Conservation (phyloP, 2,888 invertebrate species). For the Peribatodes rhomboidaria region DNA sequence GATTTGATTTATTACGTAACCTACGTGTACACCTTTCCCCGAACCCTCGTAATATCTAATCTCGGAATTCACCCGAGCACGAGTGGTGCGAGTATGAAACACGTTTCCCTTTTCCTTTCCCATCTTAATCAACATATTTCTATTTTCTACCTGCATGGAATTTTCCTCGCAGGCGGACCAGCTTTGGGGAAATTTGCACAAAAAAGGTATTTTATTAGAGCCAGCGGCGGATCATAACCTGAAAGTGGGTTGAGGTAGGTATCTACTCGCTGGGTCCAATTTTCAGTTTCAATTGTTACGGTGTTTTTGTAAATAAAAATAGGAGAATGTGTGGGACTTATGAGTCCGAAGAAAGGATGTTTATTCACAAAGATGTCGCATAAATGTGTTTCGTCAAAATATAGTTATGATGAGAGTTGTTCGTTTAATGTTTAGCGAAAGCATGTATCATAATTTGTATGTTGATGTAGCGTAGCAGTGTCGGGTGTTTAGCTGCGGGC, state of each 20-base stretch:
- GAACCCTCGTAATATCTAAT: conserved; percentile 49
- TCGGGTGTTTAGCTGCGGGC: background rate
- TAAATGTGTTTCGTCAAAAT: conserved; percentile 6
- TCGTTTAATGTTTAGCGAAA: background rate
- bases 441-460: conserved; percentile 2
- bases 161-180: conserved; percentile 46
- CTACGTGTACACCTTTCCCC: conserved; percentile 37
- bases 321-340: conserved; percentile 26
- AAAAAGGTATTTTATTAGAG: conserved; percentile 58
- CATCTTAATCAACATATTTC: conserved; percentile 59
- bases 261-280: conserved; percentile 42
- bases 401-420: conserved; percentile 2
- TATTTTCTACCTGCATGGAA: conserved; percentile 53
- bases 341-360: conserved; percentile 15
- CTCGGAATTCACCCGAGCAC: conserved; percentile 50
- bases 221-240: conserved; percentile 54
- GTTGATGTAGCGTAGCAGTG: background rate
- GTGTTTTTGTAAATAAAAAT: conserved; percentile 47
- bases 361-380: conserved; percentile 14
- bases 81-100: conserved; percentile 50
- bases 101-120: conserved; percentile 50
- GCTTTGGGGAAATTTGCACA: conserved; percentile 57
- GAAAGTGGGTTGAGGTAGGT: conserved; percentile 37
- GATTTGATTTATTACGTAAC: conserved; percentile 44
- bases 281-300: conserved; percentile 55